Evolutionary conservation across 2,888 invertebrate genomes (phyloP), one percentile per base, ranked within the genome.

Genomic region (Heliconius ismenius): DNA sequence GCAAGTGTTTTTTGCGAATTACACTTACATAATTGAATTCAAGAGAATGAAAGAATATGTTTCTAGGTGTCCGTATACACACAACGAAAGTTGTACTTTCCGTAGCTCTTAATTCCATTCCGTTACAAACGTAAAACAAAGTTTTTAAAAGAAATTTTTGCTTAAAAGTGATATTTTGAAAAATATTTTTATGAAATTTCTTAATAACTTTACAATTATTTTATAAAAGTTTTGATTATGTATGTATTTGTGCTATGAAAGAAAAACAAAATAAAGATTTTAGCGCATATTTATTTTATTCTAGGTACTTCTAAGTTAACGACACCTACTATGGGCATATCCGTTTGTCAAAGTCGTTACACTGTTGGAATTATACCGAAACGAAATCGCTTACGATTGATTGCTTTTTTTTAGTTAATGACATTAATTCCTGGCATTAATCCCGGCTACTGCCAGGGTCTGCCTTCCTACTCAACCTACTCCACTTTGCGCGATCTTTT

Each of bases 321-420:
- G 7, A 49, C 18, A 49, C 21, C 9, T 49, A 72, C 9, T 26
- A n/a, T 24, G 11, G 36, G 28, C 15, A 18, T 28, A 43, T 68
- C 49, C 39, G 49, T 28, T 60, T 36, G n/a, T 72, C 65, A 65
- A 15, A 43, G 39, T 67, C 18, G 18, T 64, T 64, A 60, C 24
- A 2, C 60, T 72, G 6, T 39, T 60, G 60, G 60, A 72, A 62
- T 73, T 62, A 39, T 26, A 73, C 62, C 72, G 39, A 36, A 73
- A 60, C 72, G 26, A 72, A 73, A 60, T 36, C 62, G 39, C 26
- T 62, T 36, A 24, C 15, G 28, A 58, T 73, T 62, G 21, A 62
- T 58, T 58, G 15, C 6, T 73, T 73, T 73, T 73, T 73, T 62
- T 26, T 39, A 32, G 9, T 39, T 18, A 62, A 26, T 62, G 72